phyloP scores from a whole-genome alignment of 2,888 invertebrate species.

The Leptinotarsa rubiginosa region DNA sequence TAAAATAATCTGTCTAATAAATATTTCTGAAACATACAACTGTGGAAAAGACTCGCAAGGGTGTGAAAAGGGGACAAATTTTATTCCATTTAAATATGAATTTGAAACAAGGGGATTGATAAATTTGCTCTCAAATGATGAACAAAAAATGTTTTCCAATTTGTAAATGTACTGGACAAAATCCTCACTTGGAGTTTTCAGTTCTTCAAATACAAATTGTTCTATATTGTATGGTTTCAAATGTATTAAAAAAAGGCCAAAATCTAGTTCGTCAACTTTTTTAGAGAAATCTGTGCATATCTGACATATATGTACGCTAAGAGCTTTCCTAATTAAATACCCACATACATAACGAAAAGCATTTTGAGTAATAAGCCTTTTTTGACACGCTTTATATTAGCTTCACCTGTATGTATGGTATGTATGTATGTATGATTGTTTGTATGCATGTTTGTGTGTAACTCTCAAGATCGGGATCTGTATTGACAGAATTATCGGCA shows the following conservation, averaged over 20 bases:
- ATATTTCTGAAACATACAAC: constrained; percentile 29
- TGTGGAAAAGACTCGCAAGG: constrained; percentile 10
- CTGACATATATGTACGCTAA: background rate
- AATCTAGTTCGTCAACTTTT: constrained; percentile 16
- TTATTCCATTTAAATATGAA: constrained; percentile 21
- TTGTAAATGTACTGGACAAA: constrained; percentile 18
- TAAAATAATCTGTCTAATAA: constrained; percentile 28
- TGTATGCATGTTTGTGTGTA: too few species aligned
- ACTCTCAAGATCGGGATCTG: too few species aligned
- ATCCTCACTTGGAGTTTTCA: constrained; percentile 16
- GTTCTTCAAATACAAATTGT: constrained; percentile 9
- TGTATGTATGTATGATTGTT: too few species aligned
- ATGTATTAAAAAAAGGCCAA: constrained; percentile 6
- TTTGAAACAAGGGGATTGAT: constrained; percentile 6
- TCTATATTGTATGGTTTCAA: constrained; percentile 12
- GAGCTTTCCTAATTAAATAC: constrained; percentile 21
- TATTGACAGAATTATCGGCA: too few species aligned
- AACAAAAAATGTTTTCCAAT: constrained; percentile 17
- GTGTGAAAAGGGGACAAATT: constrained; percentile 9
- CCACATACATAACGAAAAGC: constrained; percentile 23
- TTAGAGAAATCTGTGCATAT: constrained; percentile 12
- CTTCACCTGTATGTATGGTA: too few species aligned
- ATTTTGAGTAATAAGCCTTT: constrained; percentile 14
- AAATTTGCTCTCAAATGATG: constrained; percentile 15
- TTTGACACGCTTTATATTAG: too few species aligned